Percentiles rank a stretch among this genome's conserved stretches.
Conservation (phyloP, 1,140 invertebrate species). For the Drosophila parabipectinata region DNA sequence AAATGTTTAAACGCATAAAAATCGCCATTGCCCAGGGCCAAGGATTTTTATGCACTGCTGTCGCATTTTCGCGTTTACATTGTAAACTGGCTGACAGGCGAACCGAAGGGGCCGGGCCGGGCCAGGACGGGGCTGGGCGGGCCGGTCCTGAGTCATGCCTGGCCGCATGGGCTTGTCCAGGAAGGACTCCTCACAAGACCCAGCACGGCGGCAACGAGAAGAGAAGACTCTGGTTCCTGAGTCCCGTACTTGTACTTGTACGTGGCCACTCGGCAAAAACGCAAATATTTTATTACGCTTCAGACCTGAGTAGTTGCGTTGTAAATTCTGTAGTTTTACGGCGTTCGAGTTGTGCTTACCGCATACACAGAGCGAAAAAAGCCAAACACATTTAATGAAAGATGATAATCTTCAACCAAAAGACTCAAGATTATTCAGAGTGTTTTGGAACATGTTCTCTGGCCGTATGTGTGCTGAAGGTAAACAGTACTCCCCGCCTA, state of each 20-base stretch:
- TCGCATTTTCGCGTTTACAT: constrained; percentile 81
- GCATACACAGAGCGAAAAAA: constrained; percentile 1
- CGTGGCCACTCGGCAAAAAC: constrained; percentile 69
- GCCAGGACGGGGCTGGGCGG: not conserved
- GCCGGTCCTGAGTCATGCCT: constrained; percentile 72
- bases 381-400: not conserved
- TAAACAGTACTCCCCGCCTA: constrained; percentile 1
- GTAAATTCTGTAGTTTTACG: constrained; percentile 83
- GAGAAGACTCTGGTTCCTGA: constrained; percentile 13
- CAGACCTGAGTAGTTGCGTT: constrained; percentile 82
- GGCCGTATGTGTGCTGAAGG: constrained; percentile 11
- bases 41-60: constrained; percentile 80
- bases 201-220: constrained; percentile 13
- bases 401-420: not conserved
- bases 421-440: not conserved
- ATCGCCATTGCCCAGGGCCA: constrained; percentile 66
- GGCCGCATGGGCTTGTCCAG: constrained; percentile 59
- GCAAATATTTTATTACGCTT: constrained; percentile 83
- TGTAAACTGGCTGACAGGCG: constrained; percentile 78
- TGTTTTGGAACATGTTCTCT: constrained; percentile 15
- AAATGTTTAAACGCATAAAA: constrained; percentile 82
- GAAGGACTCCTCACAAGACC: constrained; percentile 37
- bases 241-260: constrained; percentile 17
- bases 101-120: not conserved
- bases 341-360: constrained; percentile 67